A percentile compares a stretch with the other conserved stretches of the same genome.
Conservation (phyloP, 2,113 vertebrate species). For the Nibea coibor region DNA sequence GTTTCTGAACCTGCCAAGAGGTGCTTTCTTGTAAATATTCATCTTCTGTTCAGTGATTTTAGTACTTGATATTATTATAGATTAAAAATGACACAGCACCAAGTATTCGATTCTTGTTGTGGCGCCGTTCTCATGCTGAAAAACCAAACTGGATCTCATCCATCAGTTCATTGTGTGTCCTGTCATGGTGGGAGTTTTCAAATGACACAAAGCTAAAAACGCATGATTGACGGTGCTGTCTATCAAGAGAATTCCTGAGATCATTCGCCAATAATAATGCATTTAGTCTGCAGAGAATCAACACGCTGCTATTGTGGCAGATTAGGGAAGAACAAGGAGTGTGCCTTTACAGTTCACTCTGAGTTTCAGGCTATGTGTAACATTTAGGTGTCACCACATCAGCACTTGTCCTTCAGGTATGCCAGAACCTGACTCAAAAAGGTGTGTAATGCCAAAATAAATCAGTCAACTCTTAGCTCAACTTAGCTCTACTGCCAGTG, state of each 20-base stretch:
- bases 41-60: not conserved
- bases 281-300: not conserved
- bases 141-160: not conserved
- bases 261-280: not conserved
- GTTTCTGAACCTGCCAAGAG: not conserved
- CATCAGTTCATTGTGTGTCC: not conserved
- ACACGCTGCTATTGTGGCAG: not conserved
- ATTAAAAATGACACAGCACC: not conserved
- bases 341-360: not conserved
- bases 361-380: not conserved
- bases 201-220: not conserved
- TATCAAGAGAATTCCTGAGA: not conserved
- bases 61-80: not conserved
- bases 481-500: not conserved
- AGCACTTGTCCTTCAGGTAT: not conserved
- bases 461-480: slow-evolving; percentile 14
- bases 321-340: not conserved
- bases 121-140: not conserved
- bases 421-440: slow-evolving; percentile 14
- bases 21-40: not conserved
- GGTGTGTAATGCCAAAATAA: not conserved
- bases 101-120: not conserved
- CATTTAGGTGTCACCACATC: not conserved
- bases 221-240: not conserved
- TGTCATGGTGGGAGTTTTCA: not conserved